A percentile compares a stretch with the other conserved stretches of the same genome.
Conservation (phyloP, 2,113 vertebrate genomes). For the Calidris pugnax region DNA sequence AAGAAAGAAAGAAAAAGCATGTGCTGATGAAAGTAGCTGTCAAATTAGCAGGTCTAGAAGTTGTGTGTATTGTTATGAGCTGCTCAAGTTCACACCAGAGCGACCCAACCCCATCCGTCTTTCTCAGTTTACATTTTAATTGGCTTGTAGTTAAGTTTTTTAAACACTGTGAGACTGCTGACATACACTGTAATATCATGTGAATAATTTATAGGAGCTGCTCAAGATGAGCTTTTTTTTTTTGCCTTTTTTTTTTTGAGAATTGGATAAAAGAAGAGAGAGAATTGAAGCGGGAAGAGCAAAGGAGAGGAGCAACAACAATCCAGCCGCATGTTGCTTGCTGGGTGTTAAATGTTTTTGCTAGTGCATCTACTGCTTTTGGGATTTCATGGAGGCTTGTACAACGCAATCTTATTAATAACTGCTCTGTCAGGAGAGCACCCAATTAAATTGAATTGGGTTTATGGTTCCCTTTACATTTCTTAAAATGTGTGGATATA, state of each 20-base stretch:
- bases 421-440: conserved; percentile 77
- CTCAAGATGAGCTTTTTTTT: conserved; percentile 62
- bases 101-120: conserved; percentile 81
- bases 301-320: not conserved
- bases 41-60: conserved; percentile 83
- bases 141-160: conserved; percentile 86
- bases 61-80: conserved; percentile 81
- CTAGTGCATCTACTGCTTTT: conserved; percentile 44
- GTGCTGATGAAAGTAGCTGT: conserved; percentile 82
- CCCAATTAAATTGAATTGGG: conserved; percentile 81
- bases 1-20: conserved; percentile 24
- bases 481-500: conserved; percentile 67
- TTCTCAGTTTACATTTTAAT: conserved; percentile 90
- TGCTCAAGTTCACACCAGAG: conserved; percentile 81
- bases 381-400: conserved; percentile 73
- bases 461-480: conserved; percentile 77
- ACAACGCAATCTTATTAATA: conserved; percentile 79
- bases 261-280: conserved; percentile 48
- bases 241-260: conserved; percentile 2
- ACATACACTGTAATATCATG: conserved; percentile 83
- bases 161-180: conserved; percentile 84
- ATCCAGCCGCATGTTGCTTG: conserved; percentile 12
- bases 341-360: conserved; percentile 67
- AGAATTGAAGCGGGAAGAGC: not conserved
- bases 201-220: conserved; percentile 84